Evolutionary conservation across 2,797 vertebrate species (phyloP), one percentile per base, ranked within the genome.

Genomic region (Semaprochilodus insignis): DNA sequence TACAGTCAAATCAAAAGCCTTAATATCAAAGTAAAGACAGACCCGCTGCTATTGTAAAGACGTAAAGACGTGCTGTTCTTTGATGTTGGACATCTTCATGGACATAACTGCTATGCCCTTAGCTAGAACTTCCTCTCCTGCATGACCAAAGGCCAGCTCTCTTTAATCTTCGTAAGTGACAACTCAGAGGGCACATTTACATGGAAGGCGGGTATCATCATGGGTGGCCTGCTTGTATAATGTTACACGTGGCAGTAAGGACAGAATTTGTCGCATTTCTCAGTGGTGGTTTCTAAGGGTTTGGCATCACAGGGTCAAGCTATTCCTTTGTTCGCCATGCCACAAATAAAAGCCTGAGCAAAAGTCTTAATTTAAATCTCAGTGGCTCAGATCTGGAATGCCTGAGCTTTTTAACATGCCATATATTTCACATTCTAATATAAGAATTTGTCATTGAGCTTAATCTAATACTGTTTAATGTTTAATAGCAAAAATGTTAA

Each of bases 111-210:
- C 60, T 13, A 21, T 27, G 60, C 63, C 27, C 31, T 66, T 15
- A 23, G 63, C 63, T 66, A 66, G 31, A 36, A 36, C 16, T 67
- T 67, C 1, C 65, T 67, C 65, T 40, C 7, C 31, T 36, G 65
- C 65, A 73, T 73, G 51, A 73, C 65, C 71, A 73, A 75, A 62
- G 51, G 44, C 73, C 11, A 36, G 66, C 76, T 54, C 74, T 73
- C 86, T 87, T 87, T 85, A 85, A 87, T 85, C 86, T 82, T 59
- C 13, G 0, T 75, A 83, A 85, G 75, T 87, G 86, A 85, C 81
- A 87, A 51, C 83, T 81, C 75, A 54, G 72, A 81, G 73, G 78
- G 25, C 44, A 77, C 65, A 54, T 82, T 82, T 80, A 74, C 81
- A 77, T 11, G 70, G 48, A 62, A 52, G 71, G 66, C 69, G 77